Evolutionary conservation across 2,888 invertebrate species (phyloP).

Genomic region (Pantelozetes paolii): DNA sequence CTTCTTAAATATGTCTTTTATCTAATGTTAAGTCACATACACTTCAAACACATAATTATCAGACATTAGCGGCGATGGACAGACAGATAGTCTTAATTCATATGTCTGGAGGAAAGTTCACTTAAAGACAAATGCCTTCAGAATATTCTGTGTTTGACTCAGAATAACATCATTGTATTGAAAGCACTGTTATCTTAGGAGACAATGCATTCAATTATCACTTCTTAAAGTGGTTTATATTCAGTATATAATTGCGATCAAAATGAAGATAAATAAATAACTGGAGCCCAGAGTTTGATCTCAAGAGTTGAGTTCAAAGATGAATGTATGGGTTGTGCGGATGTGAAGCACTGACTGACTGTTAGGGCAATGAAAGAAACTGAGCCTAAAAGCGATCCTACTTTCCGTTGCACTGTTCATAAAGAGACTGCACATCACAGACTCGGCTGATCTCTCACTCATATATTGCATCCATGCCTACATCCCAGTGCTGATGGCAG

Average conservation of each 20-base stretch:
- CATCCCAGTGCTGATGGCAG: conserved; percentile 27
- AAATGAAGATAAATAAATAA: not conserved
- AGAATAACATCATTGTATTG: not conserved
- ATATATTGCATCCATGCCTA: not conserved
- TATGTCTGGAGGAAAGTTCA: not conserved
- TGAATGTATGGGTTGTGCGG: not conserved
- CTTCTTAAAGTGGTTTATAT: conserved; percentile 6
- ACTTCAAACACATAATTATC: not conserved
- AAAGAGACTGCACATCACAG: conserved; percentile 30
- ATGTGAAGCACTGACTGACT: not conserved
- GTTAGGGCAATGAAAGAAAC: conserved; percentile 2
- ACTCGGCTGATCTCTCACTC: conserved; percentile 15
- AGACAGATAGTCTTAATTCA: not conserved
- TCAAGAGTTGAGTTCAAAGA: not conserved
- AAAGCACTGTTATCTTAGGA: conserved; percentile 1
- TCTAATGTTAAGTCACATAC: not conserved
- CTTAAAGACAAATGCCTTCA: not conserved
- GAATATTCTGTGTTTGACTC: not conserved
- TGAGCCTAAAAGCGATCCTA: not conserved
- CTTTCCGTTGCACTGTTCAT: conserved; percentile 4
- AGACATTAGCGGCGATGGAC: not conserved
- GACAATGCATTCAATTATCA: not conserved
- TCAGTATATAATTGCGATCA: not conserved
- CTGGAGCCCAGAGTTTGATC: not conserved
- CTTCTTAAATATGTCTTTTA: too few relatives aligned